phyloP scores from a whole-genome alignment of 2,888 invertebrate genomes.

The Calameuta pallipes region DNA sequence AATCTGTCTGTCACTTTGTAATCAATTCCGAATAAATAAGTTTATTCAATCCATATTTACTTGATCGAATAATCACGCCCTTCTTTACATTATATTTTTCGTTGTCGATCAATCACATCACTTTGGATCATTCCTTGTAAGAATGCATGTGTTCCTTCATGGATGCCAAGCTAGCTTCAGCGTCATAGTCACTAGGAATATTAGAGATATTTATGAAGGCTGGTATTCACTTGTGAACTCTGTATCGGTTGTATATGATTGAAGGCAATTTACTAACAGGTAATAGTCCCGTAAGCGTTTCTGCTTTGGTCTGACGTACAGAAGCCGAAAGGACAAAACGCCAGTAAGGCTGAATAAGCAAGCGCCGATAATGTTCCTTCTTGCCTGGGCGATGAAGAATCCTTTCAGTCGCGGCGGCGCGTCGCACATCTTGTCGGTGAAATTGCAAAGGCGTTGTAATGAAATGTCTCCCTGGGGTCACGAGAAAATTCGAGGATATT shows the following conservation, averaged over 20 bases:
- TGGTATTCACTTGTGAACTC: not conserved
- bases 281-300: constrained; percentile 24
- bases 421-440: constrained; percentile 15
- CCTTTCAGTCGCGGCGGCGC: constrained; percentile 25
- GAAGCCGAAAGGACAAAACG: constrained; percentile 22
- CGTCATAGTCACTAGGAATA: not conserved
- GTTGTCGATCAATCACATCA: not conserved
- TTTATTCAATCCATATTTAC: not conserved
- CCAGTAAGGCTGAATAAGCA: not conserved
- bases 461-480: not conserved
- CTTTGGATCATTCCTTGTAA: not conserved
- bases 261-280: constrained; percentile 10
- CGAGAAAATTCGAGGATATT: not conserved
- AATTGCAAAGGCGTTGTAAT: not conserved
- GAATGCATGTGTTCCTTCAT: constrained; percentile 16
- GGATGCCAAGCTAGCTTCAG: constrained; percentile 22
- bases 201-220: not conserved
- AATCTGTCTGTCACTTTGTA: not conserved
- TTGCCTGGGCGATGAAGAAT: constrained; percentile 20
- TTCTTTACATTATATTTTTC: not conserved
- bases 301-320: constrained; percentile 18
- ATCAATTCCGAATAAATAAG: not conserved
- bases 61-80: not conserved
- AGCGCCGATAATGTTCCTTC: constrained; percentile 21
- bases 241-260: not conserved